Evolutionary conservation across 2,113 vertebrate species (phyloP).

Genomic region (Coptodon bakossiorum): DNA sequence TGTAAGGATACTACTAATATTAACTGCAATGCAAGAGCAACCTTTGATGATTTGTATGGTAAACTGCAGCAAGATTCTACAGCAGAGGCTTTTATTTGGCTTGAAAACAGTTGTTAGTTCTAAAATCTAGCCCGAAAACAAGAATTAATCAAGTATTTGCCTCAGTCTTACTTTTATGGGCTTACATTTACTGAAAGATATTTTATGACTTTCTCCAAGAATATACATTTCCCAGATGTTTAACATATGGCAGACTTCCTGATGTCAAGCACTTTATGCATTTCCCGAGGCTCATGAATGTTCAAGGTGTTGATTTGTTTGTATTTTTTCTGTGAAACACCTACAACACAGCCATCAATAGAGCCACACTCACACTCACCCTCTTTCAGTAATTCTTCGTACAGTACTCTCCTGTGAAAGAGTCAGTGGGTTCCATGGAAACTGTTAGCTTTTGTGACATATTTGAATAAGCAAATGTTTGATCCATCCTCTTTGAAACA

Average conservation of each 20-base stretch:
- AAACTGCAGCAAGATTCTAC: background rate
- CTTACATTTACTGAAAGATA: background rate
- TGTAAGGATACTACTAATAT: background rate
- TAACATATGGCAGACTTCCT: background rate
- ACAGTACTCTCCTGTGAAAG: background rate
- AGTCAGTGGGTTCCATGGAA: background rate
- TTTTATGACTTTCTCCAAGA: background rate
- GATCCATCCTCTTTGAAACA: background rate
- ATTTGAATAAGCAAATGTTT: background rate
- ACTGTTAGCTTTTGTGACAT: background rate
- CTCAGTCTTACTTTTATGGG: background rate
- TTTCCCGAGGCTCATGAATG: background rate
- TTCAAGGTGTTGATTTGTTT: background rate
- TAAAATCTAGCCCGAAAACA: background rate
- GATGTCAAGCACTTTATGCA: background rate
- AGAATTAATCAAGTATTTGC: background rate
- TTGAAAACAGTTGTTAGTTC: background rate
- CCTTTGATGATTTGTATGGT: background rate
- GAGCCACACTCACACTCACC: background rate
- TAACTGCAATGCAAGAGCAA: background rate
- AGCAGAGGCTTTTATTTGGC: background rate
- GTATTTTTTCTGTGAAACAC: background rate
- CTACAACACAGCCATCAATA: background rate
- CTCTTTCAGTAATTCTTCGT: background rate
- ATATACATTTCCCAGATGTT: background rate